Conservation (phyloP, 2,797 vertebrate genomes). For the Peromyscus eremicus region DNA sequence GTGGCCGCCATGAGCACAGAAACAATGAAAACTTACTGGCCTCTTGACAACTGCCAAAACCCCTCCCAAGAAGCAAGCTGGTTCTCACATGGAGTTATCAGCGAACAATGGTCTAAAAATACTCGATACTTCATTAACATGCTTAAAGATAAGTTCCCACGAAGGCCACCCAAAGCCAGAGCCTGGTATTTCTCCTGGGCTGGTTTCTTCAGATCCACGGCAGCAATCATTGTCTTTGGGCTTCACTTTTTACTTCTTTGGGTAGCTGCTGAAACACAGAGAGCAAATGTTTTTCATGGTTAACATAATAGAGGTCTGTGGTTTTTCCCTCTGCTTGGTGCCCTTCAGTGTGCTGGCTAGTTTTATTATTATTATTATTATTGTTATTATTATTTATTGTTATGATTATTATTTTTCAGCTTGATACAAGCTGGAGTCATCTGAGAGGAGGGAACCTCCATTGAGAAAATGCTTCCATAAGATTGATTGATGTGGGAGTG, state of each 20-base stretch:
- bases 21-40: slow-evolving; percentile 16
- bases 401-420: neutral
- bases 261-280: slow-evolving; percentile 51
- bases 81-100: slow-evolving; percentile 57
- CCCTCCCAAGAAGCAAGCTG: slow-evolving; percentile 43
- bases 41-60: slow-evolving; percentile 52
- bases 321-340: neutral
- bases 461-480: neutral
- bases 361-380: no score
- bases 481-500: neutral
- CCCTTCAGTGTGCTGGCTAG: neutral
- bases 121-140: slow-evolving; percentile 64
- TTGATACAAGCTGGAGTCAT: neutral
- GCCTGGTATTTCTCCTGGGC: slow-evolving; percentile 25
- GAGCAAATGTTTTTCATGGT: neutral
- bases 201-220: slow-evolving; percentile 47
- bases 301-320: neutral
- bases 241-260: neutral
- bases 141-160: slow-evolving; percentile 56
- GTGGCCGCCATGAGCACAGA: neutral
- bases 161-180: slow-evolving; percentile 50
- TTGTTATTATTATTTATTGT: no score
- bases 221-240: slow-evolving; percentile 28
- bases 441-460: neutral
- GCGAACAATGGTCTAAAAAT: slow-evolving; percentile 35